Evolutionary conservation across 2,797 vertebrate species (phyloP).

Genomic region (Eulemur rubriventer): DNA sequence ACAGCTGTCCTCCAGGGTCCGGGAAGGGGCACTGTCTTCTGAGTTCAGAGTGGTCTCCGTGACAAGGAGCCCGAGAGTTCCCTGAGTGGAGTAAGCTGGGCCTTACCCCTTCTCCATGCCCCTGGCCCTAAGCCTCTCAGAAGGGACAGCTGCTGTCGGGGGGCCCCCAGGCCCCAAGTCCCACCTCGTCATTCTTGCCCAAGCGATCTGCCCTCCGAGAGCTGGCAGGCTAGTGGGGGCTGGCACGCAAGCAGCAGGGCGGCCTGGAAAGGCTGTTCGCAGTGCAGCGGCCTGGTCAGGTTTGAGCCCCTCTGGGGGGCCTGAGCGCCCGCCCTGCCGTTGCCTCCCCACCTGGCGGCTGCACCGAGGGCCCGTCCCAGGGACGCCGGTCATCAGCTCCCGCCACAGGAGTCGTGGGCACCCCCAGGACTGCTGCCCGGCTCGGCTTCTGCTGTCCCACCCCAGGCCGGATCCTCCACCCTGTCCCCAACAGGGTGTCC

Average conservation of each 20-base stretch:
- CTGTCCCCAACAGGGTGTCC: rapidly evolving
- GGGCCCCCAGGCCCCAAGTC: not conserved
- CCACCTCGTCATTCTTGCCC: not conserved
- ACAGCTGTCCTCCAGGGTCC: not conserved
- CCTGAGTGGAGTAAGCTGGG: not conserved
- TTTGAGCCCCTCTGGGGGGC: not conserved
- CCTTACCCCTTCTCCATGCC: not conserved
- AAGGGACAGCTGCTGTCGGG: not conserved
- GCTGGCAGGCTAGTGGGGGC: not conserved
- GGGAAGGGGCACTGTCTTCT: not conserved
- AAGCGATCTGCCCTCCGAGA: not conserved
- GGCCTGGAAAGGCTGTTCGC: not conserved
- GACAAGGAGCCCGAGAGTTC: not conserved
- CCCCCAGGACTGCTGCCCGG: rapidly evolving
- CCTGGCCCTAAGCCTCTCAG: not conserved
- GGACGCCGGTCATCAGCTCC: not conserved
- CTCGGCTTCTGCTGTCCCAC: rapidly evolving
- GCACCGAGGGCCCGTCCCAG: not conserved
- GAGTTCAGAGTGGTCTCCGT: not conserved
- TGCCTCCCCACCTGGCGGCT: not conserved
- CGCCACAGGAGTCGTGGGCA: not conserved
- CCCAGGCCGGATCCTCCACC: not conserved
- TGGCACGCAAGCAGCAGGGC: not conserved
- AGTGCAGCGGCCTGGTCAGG: too few species aligned
- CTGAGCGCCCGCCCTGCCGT: not conserved